Conservation (phyloP, 2,888 invertebrate genomes). For the Sarcophaga rosellei region DNA sequence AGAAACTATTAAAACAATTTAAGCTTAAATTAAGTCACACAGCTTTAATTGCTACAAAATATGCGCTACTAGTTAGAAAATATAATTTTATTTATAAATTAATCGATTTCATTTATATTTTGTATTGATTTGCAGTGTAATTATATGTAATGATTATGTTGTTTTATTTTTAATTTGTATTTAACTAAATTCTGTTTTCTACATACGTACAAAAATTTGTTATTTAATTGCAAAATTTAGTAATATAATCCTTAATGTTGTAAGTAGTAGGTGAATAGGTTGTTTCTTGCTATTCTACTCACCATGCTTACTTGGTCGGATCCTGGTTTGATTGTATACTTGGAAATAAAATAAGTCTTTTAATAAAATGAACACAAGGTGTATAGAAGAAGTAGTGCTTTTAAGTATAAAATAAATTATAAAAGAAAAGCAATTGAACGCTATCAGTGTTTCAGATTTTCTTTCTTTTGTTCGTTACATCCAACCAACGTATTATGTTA, state of each 20-base stretch:
- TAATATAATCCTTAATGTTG: not conserved
- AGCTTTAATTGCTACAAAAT: too few relatives aligned
- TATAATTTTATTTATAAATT: too few relatives aligned
- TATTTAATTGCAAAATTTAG: not conserved
- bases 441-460: not conserved
- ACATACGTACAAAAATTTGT: constrained; percentile 23
- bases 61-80: too few relatives aligned
- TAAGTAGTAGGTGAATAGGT: not conserved
- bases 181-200: constrained; percentile 36
- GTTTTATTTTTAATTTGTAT: not conserved
- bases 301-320: not conserved
- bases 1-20: too few relatives aligned
- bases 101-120: not conserved
- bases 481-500: constrained; percentile 6
- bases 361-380: constrained; percentile 20
- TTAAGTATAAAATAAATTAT: not conserved
- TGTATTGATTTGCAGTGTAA: not conserved
- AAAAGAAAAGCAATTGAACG: constrained; percentile 36
- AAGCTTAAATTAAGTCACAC: too few relatives aligned
- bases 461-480: constrained; percentile 17
- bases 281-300: not conserved
- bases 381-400: not conserved
- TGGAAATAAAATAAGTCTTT: too few relatives aligned
- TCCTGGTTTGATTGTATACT: too few relatives aligned
- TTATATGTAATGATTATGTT: not conserved